Base-by-base conservation (phyloP, 1,140 invertebrate genomes). In the Trigoniulus corallinus region DNA sequence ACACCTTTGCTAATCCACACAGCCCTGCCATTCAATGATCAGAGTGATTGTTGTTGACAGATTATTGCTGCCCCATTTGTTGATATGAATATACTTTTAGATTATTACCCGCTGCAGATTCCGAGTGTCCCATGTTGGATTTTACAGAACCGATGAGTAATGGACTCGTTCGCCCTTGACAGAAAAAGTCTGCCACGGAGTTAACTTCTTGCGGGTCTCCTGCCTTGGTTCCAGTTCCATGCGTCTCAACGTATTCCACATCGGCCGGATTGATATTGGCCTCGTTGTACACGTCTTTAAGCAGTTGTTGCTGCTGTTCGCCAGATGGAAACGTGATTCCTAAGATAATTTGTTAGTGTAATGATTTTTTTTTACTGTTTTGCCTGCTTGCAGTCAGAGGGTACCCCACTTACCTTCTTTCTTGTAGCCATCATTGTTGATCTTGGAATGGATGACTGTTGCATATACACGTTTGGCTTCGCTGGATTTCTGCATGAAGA, bases 51-150 rank as follows among this genome's bases (percentile, higher is more conserved):
- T 37, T 27, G n/a, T n/a, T n/a, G n/a, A n/a, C n/a, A n/a, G n/a
- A n/a, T n/a, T n/a, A n/a, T 48, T 4, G 18, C 13, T 21, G 43
- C 27, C 2, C 24, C 54, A 40, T 20, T 2, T 50, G 49, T 51
- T 48, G 22, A 15, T 15, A 7, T 34, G 29, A 54, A 54, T 15
- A 20, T 54, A 20, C n/a, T n/a, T n/a, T n/a, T n/a, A n/a, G n/a
- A n/a, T n/a, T 45, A 47, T 44, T 56, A 62, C 74, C 73, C 49
- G 71, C 74, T n/a, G 70, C 70, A 41, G 71, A 70, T 60, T 76
- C 74, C 22, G 74, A 64, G 52, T 76, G 74, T 3, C 74, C 74
- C 66, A 74, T 72, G 58, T 77, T 77, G 13, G 74, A 73, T 56
- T 76, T 76, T n/a, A 72, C 63, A 3, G 74, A 72, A 3, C 75